Evolutionary conservation across 2,888 invertebrate species (phyloP).

Genomic region (Lutraria lutraria): DNA sequence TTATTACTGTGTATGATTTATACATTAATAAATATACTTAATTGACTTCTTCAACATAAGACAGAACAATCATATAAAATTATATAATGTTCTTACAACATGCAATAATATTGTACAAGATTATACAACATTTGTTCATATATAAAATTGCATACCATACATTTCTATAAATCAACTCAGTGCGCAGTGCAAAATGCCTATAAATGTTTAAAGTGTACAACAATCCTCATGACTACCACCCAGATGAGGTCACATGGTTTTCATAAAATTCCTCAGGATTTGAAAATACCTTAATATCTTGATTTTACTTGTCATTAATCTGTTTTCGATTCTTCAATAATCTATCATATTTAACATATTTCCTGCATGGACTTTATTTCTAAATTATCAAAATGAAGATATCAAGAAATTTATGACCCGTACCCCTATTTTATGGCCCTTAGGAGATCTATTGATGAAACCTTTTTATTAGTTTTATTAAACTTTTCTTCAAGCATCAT

Average conservation of each 20-base stretch:
- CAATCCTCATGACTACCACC: neutral
- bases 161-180: no score
- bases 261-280: neutral
- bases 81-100: no score
- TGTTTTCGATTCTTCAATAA: constrained; percentile 14
- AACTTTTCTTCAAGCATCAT: neutral
- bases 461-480: constrained; percentile 21
- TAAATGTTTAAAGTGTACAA: no score
- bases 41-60: no score
- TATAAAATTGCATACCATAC: no score
- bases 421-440: constrained; percentile 4
- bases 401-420: constrained; percentile 35
- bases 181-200: no score
- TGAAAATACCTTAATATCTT: neutral
- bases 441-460: neutral
- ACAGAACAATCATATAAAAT: no score
- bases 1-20: no score
- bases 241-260: neutral
- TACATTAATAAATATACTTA: no score
- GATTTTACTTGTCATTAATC: neutral
- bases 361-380: neutral
- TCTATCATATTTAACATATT: constrained; percentile 8
- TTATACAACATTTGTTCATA: no score
- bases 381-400: constrained; percentile 37
- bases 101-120: no score